Base-by-base conservation (phyloP, 2,888 invertebrate genomes). In the Cryptops parisi region DNA sequence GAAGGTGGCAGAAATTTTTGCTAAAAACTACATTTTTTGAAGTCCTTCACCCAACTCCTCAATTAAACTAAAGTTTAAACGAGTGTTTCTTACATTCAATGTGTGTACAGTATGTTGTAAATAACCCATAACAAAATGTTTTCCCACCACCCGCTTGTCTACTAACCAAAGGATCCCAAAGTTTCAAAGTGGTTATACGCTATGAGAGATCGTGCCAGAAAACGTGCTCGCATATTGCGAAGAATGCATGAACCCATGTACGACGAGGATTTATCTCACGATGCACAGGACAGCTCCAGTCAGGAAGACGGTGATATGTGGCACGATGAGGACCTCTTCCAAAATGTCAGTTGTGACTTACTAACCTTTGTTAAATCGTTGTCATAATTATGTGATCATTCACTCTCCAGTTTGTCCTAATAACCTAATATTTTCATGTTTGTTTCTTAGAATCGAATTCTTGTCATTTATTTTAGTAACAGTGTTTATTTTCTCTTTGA, bases 181-280 rank as follows among this genome's bases (percentile, higher is more conserved):
- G 80, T 90, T 68, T 87, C 89, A 15, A 88, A 90, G 63, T 89
- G 85, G 78, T 71, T 85, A 40, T 90, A 90, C 90, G 85, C 88
- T 60, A 79, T 81, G 62, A 77, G 83, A 38, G 86, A 88, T 65
- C 77, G 84, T 62, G 79, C 80, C 26, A 80, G 82, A 59, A 90
- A 90, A 65, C 79, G 81, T 60, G 80, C 83, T 60, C 74, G 83
- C 12, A 27, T 45, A 9, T 38, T 45, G 12, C 27, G 33, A n/a
- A 24, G 33, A 15, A 23, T 38, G 39, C 23, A 44, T 51, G 49
- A 54, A 23, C 38, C 27, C 22, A 12, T 33, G 19, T 48, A 48
- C 15, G 33, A 38, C 3, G 45, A 53, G 5, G 23, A 41, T 3
- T 40, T 33, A 1, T 27, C 21, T n/a, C 45, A 25, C n/a, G 49